A percentile compares a stretch with the other conserved stretches of the same genome.
Conservation (phyloP, 37 sponge, comb jelly and placozoan genomes). For the Crambe crambe region DNA sequence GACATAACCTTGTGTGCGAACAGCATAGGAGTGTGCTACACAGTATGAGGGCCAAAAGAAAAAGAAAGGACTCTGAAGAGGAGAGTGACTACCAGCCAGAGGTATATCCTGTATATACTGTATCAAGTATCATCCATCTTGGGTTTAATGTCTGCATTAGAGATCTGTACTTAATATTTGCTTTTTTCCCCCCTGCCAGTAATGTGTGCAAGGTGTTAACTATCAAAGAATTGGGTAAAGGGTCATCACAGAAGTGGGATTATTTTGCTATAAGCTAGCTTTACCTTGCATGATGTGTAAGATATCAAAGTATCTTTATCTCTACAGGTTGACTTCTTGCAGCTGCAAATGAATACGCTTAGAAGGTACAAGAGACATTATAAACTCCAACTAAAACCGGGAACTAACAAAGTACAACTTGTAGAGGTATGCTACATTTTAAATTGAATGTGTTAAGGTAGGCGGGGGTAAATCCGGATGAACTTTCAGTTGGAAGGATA, state of each 20-base stretch:
- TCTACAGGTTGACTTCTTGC: constrained; percentile 80
- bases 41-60: constrained; percentile 74
- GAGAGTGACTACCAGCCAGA: constrained; percentile 72
- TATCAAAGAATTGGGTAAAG: no score
- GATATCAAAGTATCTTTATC: not conserved
- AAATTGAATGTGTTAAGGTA: no score
- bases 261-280: not conserved
- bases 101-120: constrained; percentile 26
- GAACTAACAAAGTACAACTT: constrained; percentile 88
- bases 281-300: not conserved
- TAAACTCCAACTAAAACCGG: constrained; percentile 84
- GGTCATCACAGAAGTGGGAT: not conserved
- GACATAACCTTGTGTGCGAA: constrained; percentile 75
- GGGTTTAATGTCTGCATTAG: no score
- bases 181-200: no score
- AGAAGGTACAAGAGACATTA: constrained; percentile 89
- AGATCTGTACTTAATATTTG: no score
- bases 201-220: no score
- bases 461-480: no score
- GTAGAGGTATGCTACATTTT: constrained; percentile 89
- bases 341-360: constrained; percentile 90
- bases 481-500: no score
- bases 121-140: no score
- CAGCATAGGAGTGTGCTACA: constrained; percentile 53
- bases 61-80: constrained; percentile 89